These are phyloP conservation scores for Paratilapia polleni DNA, from an alignment of 2,113 vertebrate species.

Conservation along the genomic window DNA sequence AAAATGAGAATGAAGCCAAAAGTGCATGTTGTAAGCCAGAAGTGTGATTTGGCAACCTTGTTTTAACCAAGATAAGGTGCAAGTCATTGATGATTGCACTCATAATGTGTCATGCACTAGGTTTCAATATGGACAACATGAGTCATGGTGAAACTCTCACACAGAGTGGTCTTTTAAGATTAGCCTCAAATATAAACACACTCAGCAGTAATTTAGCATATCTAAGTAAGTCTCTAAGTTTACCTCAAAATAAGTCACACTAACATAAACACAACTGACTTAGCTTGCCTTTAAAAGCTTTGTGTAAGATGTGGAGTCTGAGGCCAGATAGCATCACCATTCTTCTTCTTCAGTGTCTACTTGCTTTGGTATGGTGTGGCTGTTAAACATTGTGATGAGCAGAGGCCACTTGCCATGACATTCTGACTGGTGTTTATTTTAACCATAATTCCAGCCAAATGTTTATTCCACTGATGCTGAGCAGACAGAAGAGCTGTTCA, in stretches of 20 bases:
- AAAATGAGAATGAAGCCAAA: not conserved
- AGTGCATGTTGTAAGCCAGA: not conserved
- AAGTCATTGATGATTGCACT: not conserved
- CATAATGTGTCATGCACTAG: not conserved
- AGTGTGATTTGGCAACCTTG: not conserved
- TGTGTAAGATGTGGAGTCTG: not conserved
- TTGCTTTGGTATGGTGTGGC: slow-evolving; percentile 12
- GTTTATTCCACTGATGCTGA: slow-evolving; percentile 53
- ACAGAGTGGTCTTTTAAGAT: not conserved
- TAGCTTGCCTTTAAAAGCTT: slow-evolving; percentile 47
- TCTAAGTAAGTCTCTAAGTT: not conserved
- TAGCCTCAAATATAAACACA: slow-evolving; percentile 2
- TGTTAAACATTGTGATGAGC: not conserved
- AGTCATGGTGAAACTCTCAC: not conserved
- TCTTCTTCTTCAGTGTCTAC: slow-evolving; percentile 5
- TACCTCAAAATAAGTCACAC: slow-evolving; percentile 4
- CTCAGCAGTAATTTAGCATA: not conserved
- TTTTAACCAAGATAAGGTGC: not conserved
- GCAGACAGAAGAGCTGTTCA: slow-evolving; percentile 48
- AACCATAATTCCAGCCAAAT: slow-evolving; percentile 30
- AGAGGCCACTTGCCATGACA: not conserved
- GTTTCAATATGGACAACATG: not conserved
- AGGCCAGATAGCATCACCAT: not conserved
- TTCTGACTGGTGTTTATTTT: slow-evolving; percentile 43
- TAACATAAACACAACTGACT: slow-evolving; percentile 43